Evolutionary conservation across 2,797 vertebrate species (phyloP).

Genomic region (Gymnopithys bicolor): DNA sequence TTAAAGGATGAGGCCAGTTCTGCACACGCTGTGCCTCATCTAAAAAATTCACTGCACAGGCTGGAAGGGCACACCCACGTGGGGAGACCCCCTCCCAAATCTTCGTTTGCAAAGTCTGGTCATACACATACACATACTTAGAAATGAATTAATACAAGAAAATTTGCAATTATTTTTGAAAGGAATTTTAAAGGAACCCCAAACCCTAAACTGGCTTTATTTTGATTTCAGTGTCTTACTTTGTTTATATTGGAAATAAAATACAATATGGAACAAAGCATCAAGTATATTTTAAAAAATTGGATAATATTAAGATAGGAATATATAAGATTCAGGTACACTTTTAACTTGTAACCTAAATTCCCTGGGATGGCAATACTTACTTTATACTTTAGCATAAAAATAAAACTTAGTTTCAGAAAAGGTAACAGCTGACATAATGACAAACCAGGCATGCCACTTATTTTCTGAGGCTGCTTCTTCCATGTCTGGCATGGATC

Average conservation of each 20-base stretch:
- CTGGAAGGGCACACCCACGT: no score
- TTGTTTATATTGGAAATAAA: not conserved
- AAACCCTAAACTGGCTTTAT: not conserved
- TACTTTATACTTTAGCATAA: not conserved
- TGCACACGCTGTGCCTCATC: no score
- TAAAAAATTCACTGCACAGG: no score
- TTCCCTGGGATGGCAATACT: not conserved
- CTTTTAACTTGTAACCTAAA: not conserved
- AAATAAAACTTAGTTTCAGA: not conserved
- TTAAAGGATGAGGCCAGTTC: no score
- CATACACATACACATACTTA: not conserved
- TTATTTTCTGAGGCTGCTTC: not conserved
- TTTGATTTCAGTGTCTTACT: not conserved
- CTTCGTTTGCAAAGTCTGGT: no score
- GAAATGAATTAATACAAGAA: not conserved
- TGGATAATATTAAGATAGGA: not conserved
- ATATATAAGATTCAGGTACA: not conserved
- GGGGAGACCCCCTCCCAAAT: no score
- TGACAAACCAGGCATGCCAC: not conserved
- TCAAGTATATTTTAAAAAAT: not conserved
- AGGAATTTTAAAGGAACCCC: not conserved
- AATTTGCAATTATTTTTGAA: not conserved
- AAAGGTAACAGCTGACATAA: not conserved
- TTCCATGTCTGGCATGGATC: not conserved
- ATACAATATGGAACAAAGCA: not conserved